Evolutionary conservation across 2,113 vertebrate species (phyloP), one percentile per base, ranked within the genome.

Genomic region (Tenrec ecaudatus): DNA sequence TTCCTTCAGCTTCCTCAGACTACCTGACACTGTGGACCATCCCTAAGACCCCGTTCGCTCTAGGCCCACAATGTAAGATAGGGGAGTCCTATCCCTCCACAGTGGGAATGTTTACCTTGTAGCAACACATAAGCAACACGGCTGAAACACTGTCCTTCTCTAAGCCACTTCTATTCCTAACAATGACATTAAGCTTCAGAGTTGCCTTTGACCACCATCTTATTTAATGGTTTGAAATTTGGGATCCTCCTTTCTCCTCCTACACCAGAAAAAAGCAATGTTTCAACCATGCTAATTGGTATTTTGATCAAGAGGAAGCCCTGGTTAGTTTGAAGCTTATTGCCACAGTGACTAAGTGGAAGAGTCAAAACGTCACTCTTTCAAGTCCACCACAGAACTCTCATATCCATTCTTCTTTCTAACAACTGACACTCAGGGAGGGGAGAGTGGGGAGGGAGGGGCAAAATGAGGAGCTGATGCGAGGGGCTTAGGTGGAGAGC

Each of bases 331-430:
- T 25, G 73, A 95, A 69, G 88, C 85, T 97, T 92, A 95, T 95
- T 97, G 96, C 94, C 82, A 91, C 85, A 95, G 84, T 94, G 94
- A 95, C 96, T 96, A 90, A 97, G 80, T 95, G 85, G 85, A 97
- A 94, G 94, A 97, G 95, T 97, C 96, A 97, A 96, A 92, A 96
- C 71, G 95, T 97, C 94, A 95, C 80, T 96, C 94, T 97, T 93
- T 43, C 0, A 15, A 93, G 93, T 82, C 94, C 92, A 97, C 90
- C 93, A 90, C 83, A 85, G 88, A 96, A 93, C 76, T 83, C 94
- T 96, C 79, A 92, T 95, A 96, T 96, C 90, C 88, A 94, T 96
- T 96, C 88, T 96, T 92, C 93, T 85, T 0, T 78, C 95, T 94
- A 79, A 86, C 91, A 90, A 96, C 87, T 97, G 95, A 96, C 94